Base-by-base conservation (phyloP, 2,888 invertebrate species). In the Hedya salicella region DNA sequence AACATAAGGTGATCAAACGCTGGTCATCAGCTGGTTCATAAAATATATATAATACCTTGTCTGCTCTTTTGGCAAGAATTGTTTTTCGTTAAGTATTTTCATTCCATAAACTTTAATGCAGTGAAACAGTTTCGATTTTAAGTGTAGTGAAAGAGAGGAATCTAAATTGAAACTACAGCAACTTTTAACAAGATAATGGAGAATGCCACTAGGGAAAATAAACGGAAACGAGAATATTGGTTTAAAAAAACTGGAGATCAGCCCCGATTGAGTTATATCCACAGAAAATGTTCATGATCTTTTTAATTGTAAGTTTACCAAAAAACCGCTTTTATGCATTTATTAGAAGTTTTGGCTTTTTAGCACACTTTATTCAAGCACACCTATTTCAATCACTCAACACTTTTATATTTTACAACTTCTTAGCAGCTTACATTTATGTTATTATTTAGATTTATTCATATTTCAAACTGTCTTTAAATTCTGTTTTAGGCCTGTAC, bases 401-500 rank as follows among this genome's bases (percentile, higher is more conserved):
- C 39, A 32, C 46, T n/a, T n/a, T 8, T 32, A 13, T 13, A 30
- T 11, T 25, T 16, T 4, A 42, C 30, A 32, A 17, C 32, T 56
- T 56, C 14, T 1, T 13, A 14, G 25, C 30, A 16, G 25, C 16
- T 42, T 56, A 56, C 4, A 21, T 21, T 5, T 6, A 21, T 21
- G n/a, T 19, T 6, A n/a, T 54, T 25, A n/a, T 44, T 17, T 19
- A 13, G 44, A 4, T 42, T 21, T 57, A 19, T 42, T 56, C 3
- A 42, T 49, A 85, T 82, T 85, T 84, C 82, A 85, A 82, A 80
- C 81, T 85, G 81, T 81, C 77, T 85, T 87, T 84, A 78, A 85
- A 88, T 88, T 88, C 87, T 89, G 88, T 89, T 89, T 86, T 88
- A 88, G 88, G 88, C 88, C 88, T 88, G 88, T 78, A 71, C 88